Conservation (phyloP, 2,797 vertebrate genomes). For the Chanos chanos region DNA sequence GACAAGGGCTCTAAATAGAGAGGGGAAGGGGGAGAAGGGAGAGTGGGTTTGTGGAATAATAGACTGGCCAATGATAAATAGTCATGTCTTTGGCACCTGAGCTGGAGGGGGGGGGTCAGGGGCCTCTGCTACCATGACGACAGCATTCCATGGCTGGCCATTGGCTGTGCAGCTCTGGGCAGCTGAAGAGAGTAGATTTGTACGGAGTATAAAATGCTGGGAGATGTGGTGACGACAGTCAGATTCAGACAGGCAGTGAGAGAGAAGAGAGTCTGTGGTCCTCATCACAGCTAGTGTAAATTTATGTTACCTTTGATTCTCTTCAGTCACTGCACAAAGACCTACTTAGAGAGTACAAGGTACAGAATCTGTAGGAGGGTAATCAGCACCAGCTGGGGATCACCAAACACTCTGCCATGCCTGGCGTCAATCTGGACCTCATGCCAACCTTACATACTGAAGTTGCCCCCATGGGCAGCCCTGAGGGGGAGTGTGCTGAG, state of each 20-base stretch:
- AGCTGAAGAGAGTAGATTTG: slow-evolving; percentile 51
- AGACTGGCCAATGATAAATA: slow-evolving; percentile 60
- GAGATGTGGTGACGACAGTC: too few relatives aligned
- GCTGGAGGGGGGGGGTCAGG: slow-evolving; percentile 52
- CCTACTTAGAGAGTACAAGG: too few relatives aligned
- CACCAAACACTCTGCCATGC: slow-evolving; percentile 55
- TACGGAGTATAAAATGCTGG: slow-evolving; percentile 59
- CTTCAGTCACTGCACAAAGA: too few relatives aligned
- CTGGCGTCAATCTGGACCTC: slow-evolving; percentile 67
- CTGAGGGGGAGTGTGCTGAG: slow-evolving; percentile 50
- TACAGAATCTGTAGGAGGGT: too few relatives aligned
- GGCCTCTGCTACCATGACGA: slow-evolving; percentile 60
- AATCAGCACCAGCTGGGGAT: not conserved
- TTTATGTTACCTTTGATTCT: too few relatives aligned
- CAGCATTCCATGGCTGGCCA: slow-evolving; percentile 54
- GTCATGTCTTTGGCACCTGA: slow-evolving; percentile 61
- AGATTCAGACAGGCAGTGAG: too few relatives aligned
- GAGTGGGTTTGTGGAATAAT: slow-evolving; percentile 57
- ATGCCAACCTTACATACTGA: slow-evolving; percentile 45
- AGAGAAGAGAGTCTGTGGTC: too few relatives aligned
- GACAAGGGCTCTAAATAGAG: slow-evolving; percentile 65
- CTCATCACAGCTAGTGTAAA: too few relatives aligned
- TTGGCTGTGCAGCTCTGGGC: slow-evolving; percentile 57
- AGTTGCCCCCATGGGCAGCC: slow-evolving; percentile 37
- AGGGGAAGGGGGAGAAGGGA: slow-evolving; percentile 47